Conservation (phyloP, 2,888 invertebrate species). For the Augiades crinisus region DNA sequence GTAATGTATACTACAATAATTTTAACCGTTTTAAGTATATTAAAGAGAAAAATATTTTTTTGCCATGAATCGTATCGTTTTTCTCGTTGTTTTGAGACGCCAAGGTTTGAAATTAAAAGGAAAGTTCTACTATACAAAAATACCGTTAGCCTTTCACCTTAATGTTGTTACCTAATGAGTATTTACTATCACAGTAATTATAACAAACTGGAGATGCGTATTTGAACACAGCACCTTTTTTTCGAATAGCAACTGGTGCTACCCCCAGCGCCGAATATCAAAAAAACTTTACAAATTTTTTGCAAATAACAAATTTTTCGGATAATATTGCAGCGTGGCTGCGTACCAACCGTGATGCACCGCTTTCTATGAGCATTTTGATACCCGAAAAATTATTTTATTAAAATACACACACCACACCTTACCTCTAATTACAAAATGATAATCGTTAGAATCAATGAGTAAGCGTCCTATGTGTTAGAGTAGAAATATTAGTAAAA, state of each 20-base stretch:
- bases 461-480: constrained; percentile 34
- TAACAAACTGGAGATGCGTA: not conserved
- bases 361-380: constrained; percentile 1
- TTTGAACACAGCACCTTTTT: not conserved
- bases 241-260: not conserved
- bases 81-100: too few relatives aligned
- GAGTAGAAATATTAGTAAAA: constrained; percentile 27
- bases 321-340: not conserved
- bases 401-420: constrained; percentile 69
- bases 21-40: not conserved
- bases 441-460: constrained; percentile 58
- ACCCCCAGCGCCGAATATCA: constrained; percentile 1
- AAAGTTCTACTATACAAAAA: not conserved
- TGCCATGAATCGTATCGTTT: too few relatives aligned
- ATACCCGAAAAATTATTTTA: constrained; percentile 29
- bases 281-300: not conserved
- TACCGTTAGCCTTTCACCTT: constrained; percentile 13
- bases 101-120: too few relatives aligned
- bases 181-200: constrained; percentile 15
- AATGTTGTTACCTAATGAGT: constrained; percentile 4
- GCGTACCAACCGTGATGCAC: not conserved
- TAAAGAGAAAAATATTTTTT: too few relatives aligned
- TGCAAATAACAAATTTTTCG: not conserved
- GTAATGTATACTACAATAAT: not conserved
- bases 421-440: constrained; percentile 72